Conservation (phyloP, 1,140 invertebrate genomes). For the Triops cancriformis region DNA sequence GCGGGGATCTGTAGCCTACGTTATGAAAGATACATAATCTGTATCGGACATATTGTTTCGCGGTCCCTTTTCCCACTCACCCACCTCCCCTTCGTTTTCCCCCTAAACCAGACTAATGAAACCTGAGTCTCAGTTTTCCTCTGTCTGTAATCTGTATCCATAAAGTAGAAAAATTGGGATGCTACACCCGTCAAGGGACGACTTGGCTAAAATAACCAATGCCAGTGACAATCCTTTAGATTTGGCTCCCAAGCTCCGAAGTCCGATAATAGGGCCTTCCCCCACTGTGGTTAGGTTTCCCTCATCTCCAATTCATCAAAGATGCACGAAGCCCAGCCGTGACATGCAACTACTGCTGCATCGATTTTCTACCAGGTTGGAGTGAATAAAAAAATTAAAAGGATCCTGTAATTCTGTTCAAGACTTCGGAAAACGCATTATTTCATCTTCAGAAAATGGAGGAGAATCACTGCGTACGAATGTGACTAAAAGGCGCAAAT, state of each 20-base stretch:
- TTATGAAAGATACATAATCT: constrained; percentile 14
- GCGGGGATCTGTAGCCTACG: neutral
- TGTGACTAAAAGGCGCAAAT: too few species aligned
- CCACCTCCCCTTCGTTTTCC: neutral
- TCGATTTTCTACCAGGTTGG: neutral
- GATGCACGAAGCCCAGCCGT: neutral
- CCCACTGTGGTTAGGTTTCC: neutral
- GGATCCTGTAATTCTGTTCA: neutral
- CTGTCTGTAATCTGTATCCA: neutral
- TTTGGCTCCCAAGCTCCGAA: neutral
- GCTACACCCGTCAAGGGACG: neutral
- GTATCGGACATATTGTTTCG: neutral
- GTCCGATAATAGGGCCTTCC: neutral
- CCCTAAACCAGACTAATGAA: neutral
- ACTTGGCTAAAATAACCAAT: neutral
- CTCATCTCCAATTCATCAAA: neutral
- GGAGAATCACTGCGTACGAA: too few species aligned
- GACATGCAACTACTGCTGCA: neutral
- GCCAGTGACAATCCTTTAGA: neutral
- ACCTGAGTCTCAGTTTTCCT: neutral
- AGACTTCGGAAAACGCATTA: neutral
- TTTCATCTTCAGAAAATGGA: too few species aligned
- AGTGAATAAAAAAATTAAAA: neutral
- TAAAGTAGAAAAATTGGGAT: neutral
- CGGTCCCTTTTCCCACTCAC: neutral